Evolutionary conservation across 1,140 invertebrate genomes (phyloP).

Genomic region (Drosophila arawakana): DNA sequence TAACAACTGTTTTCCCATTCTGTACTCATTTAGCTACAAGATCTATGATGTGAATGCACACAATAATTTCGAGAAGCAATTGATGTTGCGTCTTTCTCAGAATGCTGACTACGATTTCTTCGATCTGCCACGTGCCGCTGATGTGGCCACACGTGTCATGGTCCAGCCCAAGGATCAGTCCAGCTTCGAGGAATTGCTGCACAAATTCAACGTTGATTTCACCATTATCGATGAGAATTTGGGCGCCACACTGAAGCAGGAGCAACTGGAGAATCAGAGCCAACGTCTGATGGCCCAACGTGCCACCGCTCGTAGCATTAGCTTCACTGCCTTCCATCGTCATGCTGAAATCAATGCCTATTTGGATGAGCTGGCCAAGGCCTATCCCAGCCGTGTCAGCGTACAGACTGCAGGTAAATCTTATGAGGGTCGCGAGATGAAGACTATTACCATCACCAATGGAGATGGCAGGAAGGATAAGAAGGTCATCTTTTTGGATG

Average conservation of each 20-base stretch:
- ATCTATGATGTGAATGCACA: conserved; percentile 69
- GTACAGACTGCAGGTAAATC: conserved; percentile 84
- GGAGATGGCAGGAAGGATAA: conserved; percentile 82
- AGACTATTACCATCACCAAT: conserved; percentile 86
- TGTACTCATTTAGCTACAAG: conserved; percentile 59
- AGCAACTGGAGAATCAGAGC: conserved; percentile 40
- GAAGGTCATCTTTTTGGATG: conserved; percentile 86
- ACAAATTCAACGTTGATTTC: conserved; percentile 47
- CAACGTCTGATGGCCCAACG: conserved; percentile 51
- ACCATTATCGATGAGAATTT: conserved; percentile 62
- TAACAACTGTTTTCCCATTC: background rate
- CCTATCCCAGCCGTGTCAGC: conserved; percentile 84
- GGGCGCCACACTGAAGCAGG: conserved; percentile 35
- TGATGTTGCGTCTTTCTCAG: conserved; percentile 57
- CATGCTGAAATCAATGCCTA: conserved; percentile 85
- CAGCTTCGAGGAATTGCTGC: conserved; percentile 57
- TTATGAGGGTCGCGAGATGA: conserved; percentile 85
- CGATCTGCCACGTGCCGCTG: conserved; percentile 53
- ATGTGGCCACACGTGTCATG: conserved; percentile 65
- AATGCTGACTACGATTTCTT: conserved; percentile 74
- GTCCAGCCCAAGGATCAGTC: conserved; percentile 68
- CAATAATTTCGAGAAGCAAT: conserved; percentile 64
- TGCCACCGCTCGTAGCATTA: conserved; percentile 49
- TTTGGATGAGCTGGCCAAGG: conserved; percentile 84
- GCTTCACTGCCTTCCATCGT: conserved; percentile 71